Evolutionary conservation across 30 jellyfish, hydroid and myxozoan species (phyloP), one percentile per base, ranked within the genome.

Genomic region (Sanderia malayensis): DNA sequence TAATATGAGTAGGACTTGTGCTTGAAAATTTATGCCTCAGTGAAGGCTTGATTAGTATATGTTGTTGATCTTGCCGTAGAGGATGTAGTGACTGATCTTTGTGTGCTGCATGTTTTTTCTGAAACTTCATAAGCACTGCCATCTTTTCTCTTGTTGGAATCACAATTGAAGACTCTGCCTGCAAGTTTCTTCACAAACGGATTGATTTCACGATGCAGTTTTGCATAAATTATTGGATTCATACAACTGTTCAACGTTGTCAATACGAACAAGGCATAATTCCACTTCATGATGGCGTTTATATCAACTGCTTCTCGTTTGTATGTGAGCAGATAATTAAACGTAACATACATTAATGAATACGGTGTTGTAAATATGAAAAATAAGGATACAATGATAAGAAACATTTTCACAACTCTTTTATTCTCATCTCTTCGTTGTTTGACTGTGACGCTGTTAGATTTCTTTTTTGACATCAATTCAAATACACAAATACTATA

Each of bases 211-310:
- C 18, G 58, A 19, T 79, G 76, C 76, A 71, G 25, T 55, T 47
- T 65, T 47, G 85, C 85, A 41, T 81, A 81, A 31, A 81, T 45
- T 31, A 81, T 17, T 1, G 93, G 93, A 46, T 81, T 81, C 31
- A 71, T 33, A 74, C 93, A 81, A 74, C 85, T 70, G 47, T 81
- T 81, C 60, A 59, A 10, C 24, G 31, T 67, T 26, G 80, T 67
- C 21, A 71, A 7, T 19, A 49, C 73, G 31, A 60, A 58, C 7
- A 81, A 68, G 20, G 84, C 52, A 60, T 81, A 81, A 46, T 81
- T 69, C 63, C 58, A 28, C 30, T 64, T 49, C 80, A 67, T 55
- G 32, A 81, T 34, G n/a, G 61, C 21, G 15, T 58, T 64, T 11
- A 44, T 10, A 25, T 81, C 72, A 1, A 68, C 82, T 10, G 49